Conservation (phyloP, 2,888 invertebrate genomes). For the Drosophila anomelani region DNA sequence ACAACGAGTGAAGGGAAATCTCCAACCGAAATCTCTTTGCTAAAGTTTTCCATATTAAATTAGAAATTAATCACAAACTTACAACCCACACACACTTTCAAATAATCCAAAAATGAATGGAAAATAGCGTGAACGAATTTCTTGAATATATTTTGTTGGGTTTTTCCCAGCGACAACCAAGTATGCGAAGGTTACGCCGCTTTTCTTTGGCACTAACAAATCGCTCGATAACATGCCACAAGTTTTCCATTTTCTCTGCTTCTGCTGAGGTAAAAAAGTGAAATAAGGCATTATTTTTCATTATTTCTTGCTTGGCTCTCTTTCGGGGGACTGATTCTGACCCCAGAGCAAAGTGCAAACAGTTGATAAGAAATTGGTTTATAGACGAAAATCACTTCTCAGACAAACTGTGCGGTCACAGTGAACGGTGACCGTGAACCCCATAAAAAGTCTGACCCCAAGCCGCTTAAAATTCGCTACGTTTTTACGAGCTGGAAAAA, state of each 20-base stretch:
- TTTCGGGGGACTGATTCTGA: neutral
- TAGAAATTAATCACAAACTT: slow-evolving; percentile 23
- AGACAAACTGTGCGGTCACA: slow-evolving; percentile 3
- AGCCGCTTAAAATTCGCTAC: slow-evolving; percentile 18
- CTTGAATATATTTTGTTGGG: slow-evolving; percentile 9
- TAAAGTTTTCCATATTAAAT: slow-evolving; percentile 12
- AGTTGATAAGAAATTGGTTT: slow-evolving; percentile 31
- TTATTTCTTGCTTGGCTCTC: neutral
- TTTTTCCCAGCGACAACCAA: slow-evolving; percentile 1
- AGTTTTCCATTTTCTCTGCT: neutral
- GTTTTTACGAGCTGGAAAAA: slow-evolving; percentile 7
- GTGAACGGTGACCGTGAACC: slow-evolving; percentile 1
- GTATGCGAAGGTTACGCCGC: neutral
- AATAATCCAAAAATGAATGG: neutral
- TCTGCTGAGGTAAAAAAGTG: neutral
- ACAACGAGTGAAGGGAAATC: neutral
- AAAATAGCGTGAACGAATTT: slow-evolving; percentile 20
- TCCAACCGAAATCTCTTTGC: neutral
- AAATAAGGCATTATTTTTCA: slow-evolving; percentile 12
- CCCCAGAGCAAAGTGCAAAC: slow-evolving; percentile 18
- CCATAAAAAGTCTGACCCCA: slow-evolving; percentile 17
- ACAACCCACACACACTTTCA: neutral
- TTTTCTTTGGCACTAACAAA: slow-evolving; percentile 2
- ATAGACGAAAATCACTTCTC: slow-evolving; percentile 14
- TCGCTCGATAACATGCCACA: slow-evolving; percentile 6